A percentile compares a stretch with the other conserved stretches of the same genome.
phyloP scores from a whole-genome alignment of 2,797 vertebrate species.

The Lacerta viridis region DNA sequence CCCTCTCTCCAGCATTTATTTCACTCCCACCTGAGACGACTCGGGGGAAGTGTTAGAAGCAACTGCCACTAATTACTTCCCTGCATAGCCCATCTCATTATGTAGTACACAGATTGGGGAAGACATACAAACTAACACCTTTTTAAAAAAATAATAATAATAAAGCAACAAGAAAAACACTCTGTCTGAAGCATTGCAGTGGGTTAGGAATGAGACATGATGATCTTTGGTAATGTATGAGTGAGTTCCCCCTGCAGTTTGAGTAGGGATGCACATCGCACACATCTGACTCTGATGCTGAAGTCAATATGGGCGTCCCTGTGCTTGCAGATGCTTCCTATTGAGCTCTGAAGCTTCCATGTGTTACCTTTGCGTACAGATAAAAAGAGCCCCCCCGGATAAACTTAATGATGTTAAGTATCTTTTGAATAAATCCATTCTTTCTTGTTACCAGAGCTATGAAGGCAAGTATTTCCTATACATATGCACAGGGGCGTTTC shows the following conservation, averaged over 20 bases:
- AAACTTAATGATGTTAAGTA: not conserved
- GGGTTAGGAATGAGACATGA: not conserved
- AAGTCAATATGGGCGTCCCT: not conserved
- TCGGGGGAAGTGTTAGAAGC: not conserved
- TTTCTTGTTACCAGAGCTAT: not conserved
- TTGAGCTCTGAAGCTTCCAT: not conserved
- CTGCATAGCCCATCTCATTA: slow-evolving; percentile 1
- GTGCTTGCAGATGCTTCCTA: not conserved
- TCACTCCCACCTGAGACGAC: not conserved
- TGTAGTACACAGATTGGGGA: not conserved
- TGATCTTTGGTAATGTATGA: not conserved
- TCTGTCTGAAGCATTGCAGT: not conserved
- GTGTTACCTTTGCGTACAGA: not conserved
- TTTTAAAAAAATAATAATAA: not conserved
- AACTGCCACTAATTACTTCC: not conserved
- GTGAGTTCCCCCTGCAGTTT: not conserved
- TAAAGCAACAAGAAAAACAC: too few relatives aligned
- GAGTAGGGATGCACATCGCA: not conserved
- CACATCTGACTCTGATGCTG: not conserved
- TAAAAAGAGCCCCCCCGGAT: not conserved
- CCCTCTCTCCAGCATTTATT: not conserved
- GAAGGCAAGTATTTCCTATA: not conserved
- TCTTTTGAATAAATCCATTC: not conserved
- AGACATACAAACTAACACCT: not conserved
- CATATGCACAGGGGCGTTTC: too few relatives aligned